Evolutionary conservation across 2,888 invertebrate genomes (phyloP), one percentile per base, ranked within the genome.

Genomic region (Andricus curvator): DNA sequence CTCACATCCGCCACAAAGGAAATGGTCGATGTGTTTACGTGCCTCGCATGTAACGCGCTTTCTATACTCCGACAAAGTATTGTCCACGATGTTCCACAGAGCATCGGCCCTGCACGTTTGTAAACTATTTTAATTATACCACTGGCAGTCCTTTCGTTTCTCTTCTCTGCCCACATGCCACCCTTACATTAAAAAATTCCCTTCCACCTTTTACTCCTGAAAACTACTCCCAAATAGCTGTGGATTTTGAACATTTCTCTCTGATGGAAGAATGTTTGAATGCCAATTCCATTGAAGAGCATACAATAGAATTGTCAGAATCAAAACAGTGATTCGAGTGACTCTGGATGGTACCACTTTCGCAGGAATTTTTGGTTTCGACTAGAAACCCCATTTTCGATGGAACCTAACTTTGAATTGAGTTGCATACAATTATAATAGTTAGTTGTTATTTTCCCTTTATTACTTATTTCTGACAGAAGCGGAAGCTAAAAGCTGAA

Each of bases 1-100:
- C 78, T 86, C 84, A 85, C 79, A 80, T 87, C 82, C 80, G 80
- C 83, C 85, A 87, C 88, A 88, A 89, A 88, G 85, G 85, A 86
- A 87, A 86, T 85, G 84, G 84, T 84, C 85, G 83, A 88, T 85
- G 87, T 85, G 85, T 85, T 89, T 88, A 87, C 89, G 88, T 88
- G 88, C 83, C 76, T 83, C 68, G 86, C 85, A 85, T 86, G 85
- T 85, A 82, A 86, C 84, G 82, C 78, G 78, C 77, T 78, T 74
- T 76, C 81, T 68, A 37, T 37, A 51, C 33, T 70, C 78, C 68
- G 78, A 80, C 78, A 81, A n/a, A 76, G 77, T 66, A 77, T 80
- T 83, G 83, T 70, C 83, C 80, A 56, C 78, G 77, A 78, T 78
- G 66, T 81, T 82, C 79, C 81, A 82, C 81, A 83, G 80, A 85